Base-by-base conservation (phyloP, 2,888 invertebrate genomes). In the Melinaea menophilus region DNA sequence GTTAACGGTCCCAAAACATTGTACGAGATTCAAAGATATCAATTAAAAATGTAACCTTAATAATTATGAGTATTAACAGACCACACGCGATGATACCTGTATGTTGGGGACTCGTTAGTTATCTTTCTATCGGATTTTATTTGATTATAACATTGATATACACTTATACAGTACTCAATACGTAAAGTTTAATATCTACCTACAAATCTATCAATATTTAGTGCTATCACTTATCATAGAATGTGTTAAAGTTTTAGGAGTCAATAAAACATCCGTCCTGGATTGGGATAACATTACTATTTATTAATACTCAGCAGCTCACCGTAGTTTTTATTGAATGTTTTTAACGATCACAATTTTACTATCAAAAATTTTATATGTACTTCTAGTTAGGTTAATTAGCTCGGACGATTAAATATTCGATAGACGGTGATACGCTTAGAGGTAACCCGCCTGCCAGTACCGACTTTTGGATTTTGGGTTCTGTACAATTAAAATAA, bases 271-370 rank as follows among this genome's bases (percentile, higher is more conserved):
- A 59, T 61, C 56, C 59, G 56, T 70, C 72, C 71, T 70, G 66
- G 67, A 68, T 71, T 71, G 78, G 81, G 82, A 65, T 82, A 82
- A 82, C 80, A 79, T 75, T 71, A 72, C 13, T 75, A 85, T 86
- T 87, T 86, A 88, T 83, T 75, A 76, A 68, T 70, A 72, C 71
- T 79, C 79, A 72, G 76, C 71, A 62, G 71, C 72, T 71, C 71
- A 77, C 81, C 73, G 66, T 65, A 69, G 68, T 67, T 75, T 82
- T 80, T 85, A 84, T 85, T 79, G 76, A 78, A 77, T 75, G 71
- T 79, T 84, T 22, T 86, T 88, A 87, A 88, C 82, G 85, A 84
- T 78, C 78, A 75, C 72, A 73, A 72, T 79, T 80, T 81, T 78
- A 81, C 76, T 79, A 78, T 78, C 73, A 74, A 75, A 22, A 75